These are phyloP conservation scores for Otolemur garnettii DNA, from an alignment of 2,113 vertebrate species.

Conservation along the genomic window DNA sequence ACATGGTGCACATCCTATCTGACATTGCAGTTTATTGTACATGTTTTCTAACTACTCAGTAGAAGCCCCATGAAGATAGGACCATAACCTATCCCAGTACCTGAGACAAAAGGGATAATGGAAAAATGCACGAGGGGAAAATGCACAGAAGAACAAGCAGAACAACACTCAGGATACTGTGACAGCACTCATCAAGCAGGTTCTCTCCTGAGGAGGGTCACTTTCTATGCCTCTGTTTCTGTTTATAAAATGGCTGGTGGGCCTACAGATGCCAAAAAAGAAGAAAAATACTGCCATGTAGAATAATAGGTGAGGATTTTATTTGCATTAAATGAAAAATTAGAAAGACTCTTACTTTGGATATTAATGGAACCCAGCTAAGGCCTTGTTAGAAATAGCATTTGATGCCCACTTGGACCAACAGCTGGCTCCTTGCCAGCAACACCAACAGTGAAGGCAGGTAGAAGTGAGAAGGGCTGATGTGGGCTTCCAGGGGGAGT, in stretches of 20 bases:
- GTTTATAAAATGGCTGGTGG: not conserved
- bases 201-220: not conserved
- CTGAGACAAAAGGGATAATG: not conserved
- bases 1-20: fast-evolving
- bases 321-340: slow-evolving; percentile 13
- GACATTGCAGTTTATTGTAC: not conserved
- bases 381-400: not conserved
- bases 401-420: not conserved
- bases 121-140: too few species aligned
- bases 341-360: not conserved
- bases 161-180: fast-evolving
- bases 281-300: not conserved
- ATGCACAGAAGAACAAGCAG: fast-evolving
- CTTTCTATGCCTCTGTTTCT: not conserved
- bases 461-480: too few species aligned
- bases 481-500: not conserved
- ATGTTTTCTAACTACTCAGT: not conserved
- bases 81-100: not conserved
- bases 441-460: not conserved
- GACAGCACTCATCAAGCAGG: not conserved
- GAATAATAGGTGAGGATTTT: not conserved
- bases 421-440: not conserved
- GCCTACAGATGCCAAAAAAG: not conserved
- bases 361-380: not conserved
- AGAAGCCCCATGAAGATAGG: not conserved